Evolutionary conservation across 2,113 vertebrate species (phyloP).

Genomic region (Paralichthys olivaceus): DNA sequence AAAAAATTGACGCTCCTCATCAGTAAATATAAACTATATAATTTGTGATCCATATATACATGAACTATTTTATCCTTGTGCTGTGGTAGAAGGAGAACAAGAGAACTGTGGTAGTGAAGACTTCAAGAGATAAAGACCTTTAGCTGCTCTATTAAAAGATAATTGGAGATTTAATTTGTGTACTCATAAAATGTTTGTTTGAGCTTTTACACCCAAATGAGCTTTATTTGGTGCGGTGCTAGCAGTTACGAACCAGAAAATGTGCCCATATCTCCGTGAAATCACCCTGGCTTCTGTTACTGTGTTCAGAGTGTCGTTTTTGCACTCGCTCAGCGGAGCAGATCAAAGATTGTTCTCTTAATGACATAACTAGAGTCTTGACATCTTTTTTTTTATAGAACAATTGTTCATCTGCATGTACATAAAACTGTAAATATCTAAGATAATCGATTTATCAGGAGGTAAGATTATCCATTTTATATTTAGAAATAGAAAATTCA

Average conservation of each 20-base stretch:
- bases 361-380: conserved; percentile 43
- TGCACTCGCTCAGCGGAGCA: conserved; percentile 39
- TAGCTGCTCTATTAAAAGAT: conserved; percentile 43
- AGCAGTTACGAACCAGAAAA: conserved; percentile 62
- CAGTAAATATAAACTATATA: conserved; percentile 20
- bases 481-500: background rate
- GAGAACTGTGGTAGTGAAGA: conserved; percentile 1
- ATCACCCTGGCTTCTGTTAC: conserved; percentile 56
- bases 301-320: conserved; percentile 37
- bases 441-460: background rate
- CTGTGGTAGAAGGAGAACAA: background rate
- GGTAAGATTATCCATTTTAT: background rate
- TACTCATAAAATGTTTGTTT: conserved; percentile 60
- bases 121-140: conserved; percentile 39
- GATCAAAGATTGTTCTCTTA: conserved; percentile 50
- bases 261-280: conserved; percentile 62
- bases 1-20: background rate
- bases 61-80: background rate
- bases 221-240: conserved; percentile 53
- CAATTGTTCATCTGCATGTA: conserved; percentile 20
- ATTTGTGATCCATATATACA: background rate
- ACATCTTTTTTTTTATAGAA: conserved; percentile 16
- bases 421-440: background rate
- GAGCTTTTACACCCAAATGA: conserved; percentile 50
- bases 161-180: conserved; percentile 56